phyloP scores from a whole-genome alignment of 2,888 invertebrate species.

The Conops quadrifasciatus region DNA sequence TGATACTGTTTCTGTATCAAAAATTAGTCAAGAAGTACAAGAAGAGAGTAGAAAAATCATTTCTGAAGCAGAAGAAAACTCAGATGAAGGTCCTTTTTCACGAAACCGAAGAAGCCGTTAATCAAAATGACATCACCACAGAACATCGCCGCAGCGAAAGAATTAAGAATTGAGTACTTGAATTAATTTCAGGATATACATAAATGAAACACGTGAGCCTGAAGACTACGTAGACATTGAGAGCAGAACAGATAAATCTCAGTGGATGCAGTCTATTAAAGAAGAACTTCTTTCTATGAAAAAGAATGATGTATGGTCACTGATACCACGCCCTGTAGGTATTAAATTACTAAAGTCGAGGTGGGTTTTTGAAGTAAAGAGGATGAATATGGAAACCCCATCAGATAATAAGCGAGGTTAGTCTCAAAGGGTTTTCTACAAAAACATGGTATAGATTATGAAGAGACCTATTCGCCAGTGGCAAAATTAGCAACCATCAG shows the following conservation, averaged over 20 bases:
- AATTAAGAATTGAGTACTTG: neutral
- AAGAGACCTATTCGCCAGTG: slow-evolving; percentile 38
- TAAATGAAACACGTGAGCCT: neutral
- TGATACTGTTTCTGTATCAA: neutral
- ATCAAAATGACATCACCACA: neutral
- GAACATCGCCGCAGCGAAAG: neutral
- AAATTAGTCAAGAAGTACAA: neutral
- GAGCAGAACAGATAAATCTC: neutral
- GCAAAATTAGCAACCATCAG: slow-evolving; percentile 38
- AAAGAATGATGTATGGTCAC: slow-evolving; percentile 11
- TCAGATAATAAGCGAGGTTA: slow-evolving; percentile 31
- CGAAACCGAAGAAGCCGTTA: neutral
- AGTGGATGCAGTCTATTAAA: slow-evolving; percentile 24
- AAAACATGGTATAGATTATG: slow-evolving; percentile 36
- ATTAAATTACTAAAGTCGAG: slow-evolving; percentile 12
- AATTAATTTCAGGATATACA: neutral
- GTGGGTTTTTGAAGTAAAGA: neutral
- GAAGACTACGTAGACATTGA: neutral
- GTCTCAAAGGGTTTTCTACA: slow-evolving; percentile 38
- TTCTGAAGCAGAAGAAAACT: neutral
- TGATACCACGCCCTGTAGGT: neutral
- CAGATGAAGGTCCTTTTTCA: neutral
- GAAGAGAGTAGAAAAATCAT: neutral
- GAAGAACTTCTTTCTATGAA: slow-evolving; percentile 22
- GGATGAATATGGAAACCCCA: slow-evolving; percentile 30